Base-by-base conservation (phyloP, 2,888 invertebrate genomes). In the Nasonia oneida region DNA sequence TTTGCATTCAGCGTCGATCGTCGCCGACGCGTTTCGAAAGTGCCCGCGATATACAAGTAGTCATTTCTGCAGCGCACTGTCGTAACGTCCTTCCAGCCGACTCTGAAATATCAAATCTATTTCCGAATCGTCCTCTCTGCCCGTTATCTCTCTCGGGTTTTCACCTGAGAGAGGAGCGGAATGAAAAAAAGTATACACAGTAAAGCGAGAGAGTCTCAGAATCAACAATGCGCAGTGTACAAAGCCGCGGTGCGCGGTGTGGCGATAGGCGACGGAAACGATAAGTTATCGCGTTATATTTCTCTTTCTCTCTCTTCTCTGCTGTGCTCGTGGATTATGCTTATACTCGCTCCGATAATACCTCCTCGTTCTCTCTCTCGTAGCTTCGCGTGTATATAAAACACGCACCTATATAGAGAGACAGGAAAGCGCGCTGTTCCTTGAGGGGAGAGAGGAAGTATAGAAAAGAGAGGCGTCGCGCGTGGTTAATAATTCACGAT, bases 251-350 rank as follows among this genome's bases (percentile, higher is more conserved):
- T 4, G 37, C 4, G 37, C 37, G 4, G 29, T 29, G 29, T 29
- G 29, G 33, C 61, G 78, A 53, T 39, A 47, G 47, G 57, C 75
- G 75, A 80, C 50, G 77, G 82, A 64, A 82, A 78, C 67, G 85
- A 82, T 82, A 79, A n/a, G 50, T 64, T 85, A 86, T 86, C 83
- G 80, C 53, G 39, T 74, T 74, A 82, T 75, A 14, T 10, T 61
- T 79, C 78, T 85, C 57, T 57, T 39, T 61, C 57, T 61, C n/a
- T 61, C 57, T 61, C 57, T 14, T 29, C 39, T 33, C 33, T 33
- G n/a, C 15, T 18, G 3, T 39, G 29, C 57, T n/a, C 42, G 37
- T 18, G 76, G 76, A 84, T 84, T 84, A 81, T 18, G 18, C 84
- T 23, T 42, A 42, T 10, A 67, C 73, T 23, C 12, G 23, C 42